A percentile compares a stretch with the other conserved stretches of the same genome.
phyloP scores from a whole-genome alignment of 1,140 invertebrate species.

The Drosophila sproati region DNA sequence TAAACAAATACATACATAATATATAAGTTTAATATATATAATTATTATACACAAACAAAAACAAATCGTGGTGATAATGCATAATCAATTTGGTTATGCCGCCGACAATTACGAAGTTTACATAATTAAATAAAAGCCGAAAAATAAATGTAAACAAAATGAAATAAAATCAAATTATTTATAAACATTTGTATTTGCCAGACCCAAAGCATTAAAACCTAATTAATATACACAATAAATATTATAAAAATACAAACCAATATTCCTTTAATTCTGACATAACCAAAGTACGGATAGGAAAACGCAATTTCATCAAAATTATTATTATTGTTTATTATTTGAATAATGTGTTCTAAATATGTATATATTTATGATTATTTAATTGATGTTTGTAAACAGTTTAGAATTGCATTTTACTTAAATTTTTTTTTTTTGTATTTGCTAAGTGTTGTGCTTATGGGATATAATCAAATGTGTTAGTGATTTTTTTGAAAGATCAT shows the following conservation, averaged over 20 bases:
- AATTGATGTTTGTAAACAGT: constrained; percentile 61
- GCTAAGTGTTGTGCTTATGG: constrained; percentile 51
- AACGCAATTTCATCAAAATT: constrained; percentile 23
- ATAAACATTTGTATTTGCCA: constrained; percentile 76
- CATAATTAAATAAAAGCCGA: constrained; percentile 48
- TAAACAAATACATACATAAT: constrained; percentile 39
- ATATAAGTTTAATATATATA: constrained; percentile 61
- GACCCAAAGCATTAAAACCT: constrained; percentile 67
- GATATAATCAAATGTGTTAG: constrained; percentile 23
- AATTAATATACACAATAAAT: constrained; percentile 68
- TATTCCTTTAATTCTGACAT: background rate
- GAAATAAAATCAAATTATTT: constrained; percentile 76
- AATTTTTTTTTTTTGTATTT: constrained; percentile 29
- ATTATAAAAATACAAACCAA: constrained; percentile 44
- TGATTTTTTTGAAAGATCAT: constrained; percentile 55
- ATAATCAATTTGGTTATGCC: constrained; percentile 64
- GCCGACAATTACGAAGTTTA: constrained; percentile 72
- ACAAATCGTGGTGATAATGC: constrained; percentile 58
- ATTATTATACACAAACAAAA: constrained; percentile 53
- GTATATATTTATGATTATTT: constrained; percentile 39
- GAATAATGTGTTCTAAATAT: constrained; percentile 23
- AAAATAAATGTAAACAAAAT: constrained; percentile 43
- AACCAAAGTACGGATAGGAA: background rate
- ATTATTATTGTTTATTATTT: constrained; percentile 36
- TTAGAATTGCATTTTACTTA: constrained; percentile 54